Conservation (phyloP, 2,113 vertebrate genomes). For the Spilogale gracilis region DNA sequence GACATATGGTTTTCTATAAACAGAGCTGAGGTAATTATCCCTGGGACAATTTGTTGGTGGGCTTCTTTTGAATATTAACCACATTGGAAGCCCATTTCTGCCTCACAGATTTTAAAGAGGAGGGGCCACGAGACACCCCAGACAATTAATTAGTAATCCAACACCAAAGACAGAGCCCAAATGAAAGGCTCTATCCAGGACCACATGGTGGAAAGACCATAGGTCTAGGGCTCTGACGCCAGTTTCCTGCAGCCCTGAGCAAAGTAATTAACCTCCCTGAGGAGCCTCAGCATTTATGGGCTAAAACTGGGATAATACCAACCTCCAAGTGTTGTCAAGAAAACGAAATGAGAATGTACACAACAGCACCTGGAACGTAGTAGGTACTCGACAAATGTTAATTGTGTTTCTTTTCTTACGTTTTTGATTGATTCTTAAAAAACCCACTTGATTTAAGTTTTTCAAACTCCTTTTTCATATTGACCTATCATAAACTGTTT, state of each 20-base stretch:
- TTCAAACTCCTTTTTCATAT: neutral
- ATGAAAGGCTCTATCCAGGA: neutral
- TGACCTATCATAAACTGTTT: neutral
- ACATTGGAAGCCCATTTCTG: conserved; percentile 70
- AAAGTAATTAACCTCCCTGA: conserved; percentile 28
- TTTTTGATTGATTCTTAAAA: conserved; percentile 26
- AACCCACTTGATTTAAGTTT: neutral
- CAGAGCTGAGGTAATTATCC: conserved; percentile 84
- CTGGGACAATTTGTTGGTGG: conserved; percentile 80
- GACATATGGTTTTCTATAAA: conserved; percentile 85
- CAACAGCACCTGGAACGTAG: neutral
- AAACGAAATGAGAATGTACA: neutral
- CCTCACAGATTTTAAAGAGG: conserved; percentile 71
- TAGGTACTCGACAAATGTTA: neutral
- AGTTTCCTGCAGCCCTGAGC: neutral
- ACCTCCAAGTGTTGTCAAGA: neutral
- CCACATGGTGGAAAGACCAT: neutral
- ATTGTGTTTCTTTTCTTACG: neutral
- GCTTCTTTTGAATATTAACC: conserved; percentile 81
- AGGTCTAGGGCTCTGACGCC: neutral
- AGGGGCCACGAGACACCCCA: conserved; percentile 43
- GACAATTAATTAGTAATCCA: conserved; percentile 72
- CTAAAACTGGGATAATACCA: neutral
- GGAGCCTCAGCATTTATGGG: neutral
- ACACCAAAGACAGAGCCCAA: neutral